Conservation (phyloP, 2,888 invertebrate species). For the Cylloceria caligata region DNA sequence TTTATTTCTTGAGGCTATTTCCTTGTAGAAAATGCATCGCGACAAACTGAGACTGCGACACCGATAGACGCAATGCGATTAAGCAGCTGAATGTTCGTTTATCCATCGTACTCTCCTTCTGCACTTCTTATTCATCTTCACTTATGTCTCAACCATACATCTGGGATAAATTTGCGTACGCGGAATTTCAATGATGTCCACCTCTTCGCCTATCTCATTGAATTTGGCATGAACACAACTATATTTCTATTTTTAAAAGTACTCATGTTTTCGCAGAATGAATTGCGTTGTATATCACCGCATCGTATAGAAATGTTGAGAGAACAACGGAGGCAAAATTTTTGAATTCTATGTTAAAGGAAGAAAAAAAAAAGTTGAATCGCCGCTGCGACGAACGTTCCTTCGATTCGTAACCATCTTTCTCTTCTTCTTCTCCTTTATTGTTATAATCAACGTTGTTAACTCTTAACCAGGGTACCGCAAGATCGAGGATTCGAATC, state of each 20-base stretch:
- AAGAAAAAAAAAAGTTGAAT: background rate
- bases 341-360: background rate
- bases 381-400: background rate
- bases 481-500: too few relatives aligned
- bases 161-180: conserved; percentile 39
- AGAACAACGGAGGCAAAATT: background rate
- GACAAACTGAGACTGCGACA: conserved; percentile 27
- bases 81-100: conserved; percentile 18
- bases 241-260: conserved; percentile 15
- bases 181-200: conserved; percentile 41
- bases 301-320: background rate
- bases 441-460: background rate
- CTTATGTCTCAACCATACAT: conserved; percentile 30
- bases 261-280: conserved; percentile 5
- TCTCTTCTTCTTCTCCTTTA: background rate
- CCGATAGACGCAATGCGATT: conserved; percentile 22
- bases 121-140: conserved; percentile 10
- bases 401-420: background rate
- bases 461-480: background rate
- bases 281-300: conserved; percentile 19
- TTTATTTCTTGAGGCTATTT: conserved; percentile 13
- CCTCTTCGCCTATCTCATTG: background rate
- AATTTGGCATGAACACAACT: conserved; percentile 30
- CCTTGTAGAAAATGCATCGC: conserved; percentile 12
- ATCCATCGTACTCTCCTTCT: background rate